These are phyloP conservation scores for Neosilurus hyrtlii DNA, from an alignment of 2,797 vertebrate genomes.

Conservation along the genomic window DNA sequence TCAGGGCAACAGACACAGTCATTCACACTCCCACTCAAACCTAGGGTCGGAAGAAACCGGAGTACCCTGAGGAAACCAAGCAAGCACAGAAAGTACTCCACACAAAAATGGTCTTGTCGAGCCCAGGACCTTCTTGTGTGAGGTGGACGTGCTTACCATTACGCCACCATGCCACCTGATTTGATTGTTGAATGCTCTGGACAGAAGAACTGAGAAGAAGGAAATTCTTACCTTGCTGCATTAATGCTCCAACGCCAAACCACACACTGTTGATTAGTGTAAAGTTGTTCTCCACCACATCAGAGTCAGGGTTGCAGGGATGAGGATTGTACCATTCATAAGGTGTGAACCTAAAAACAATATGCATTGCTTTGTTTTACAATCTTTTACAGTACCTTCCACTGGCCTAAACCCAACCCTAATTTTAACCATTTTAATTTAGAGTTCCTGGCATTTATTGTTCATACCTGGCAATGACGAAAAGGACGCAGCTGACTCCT, in stretches of 20 bases:
- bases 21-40: no score
- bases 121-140: no score
- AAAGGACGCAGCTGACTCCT: conserved; percentile 96
- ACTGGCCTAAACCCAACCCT: not conserved
- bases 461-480: conserved; percentile 95
- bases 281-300: conserved; percentile 98
- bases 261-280: conserved; percentile 96
- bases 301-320: conserved; percentile 95
- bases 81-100: no score
- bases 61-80: no score
- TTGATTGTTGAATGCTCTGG: not conserved
- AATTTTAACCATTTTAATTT: not conserved
- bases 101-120: no score
- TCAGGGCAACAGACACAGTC: no score
- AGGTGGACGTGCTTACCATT: no score
- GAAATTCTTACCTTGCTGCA: conserved; percentile 90
- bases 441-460: not conserved
- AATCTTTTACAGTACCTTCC: not conserved
- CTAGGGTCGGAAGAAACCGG: no score
- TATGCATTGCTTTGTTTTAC: not conserved
- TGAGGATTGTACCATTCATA: conserved; percentile 99
- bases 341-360: conserved; percentile 86
- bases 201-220: not conserved
- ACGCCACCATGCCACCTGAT: no score
- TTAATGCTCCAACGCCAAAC: conserved; percentile 98